Conservation (phyloP, 2,797 vertebrate genomes). For the Phalloptychus januarius region DNA sequence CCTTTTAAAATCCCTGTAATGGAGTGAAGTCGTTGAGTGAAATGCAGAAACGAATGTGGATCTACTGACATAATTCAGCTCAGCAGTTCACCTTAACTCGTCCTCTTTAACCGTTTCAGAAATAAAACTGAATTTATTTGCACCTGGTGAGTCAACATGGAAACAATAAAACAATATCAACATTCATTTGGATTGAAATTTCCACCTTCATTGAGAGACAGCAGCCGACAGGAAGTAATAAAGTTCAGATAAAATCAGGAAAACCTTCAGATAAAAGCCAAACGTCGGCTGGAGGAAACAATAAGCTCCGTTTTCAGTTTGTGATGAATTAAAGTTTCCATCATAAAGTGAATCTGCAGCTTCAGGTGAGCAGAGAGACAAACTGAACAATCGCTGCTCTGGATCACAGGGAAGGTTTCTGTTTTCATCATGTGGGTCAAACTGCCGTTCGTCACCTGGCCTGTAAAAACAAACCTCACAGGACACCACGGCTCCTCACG, state of each 20-base stretch:
- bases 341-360: background rate
- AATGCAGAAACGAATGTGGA: background rate
- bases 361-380: background rate
- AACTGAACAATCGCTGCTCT: background rate
- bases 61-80: background rate
- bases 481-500: too few relatives aligned
- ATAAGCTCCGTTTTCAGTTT: background rate
- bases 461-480: too few relatives aligned
- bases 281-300: background rate
- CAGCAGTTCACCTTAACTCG: background rate
- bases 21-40: background rate
- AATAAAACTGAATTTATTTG: background rate
- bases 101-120: background rate
- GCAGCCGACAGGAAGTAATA: background rate
- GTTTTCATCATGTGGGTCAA: background rate
- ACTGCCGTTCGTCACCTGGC: too few relatives aligned
- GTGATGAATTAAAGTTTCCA: background rate
- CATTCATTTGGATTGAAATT: background rate
- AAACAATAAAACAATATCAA: constrained; percentile 7
- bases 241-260: constrained; percentile 5
- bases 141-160: background rate
- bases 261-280: constrained; percentile 1
- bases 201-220: background rate
- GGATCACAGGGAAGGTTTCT: background rate
- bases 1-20: background rate